Evolutionary conservation across 2,888 invertebrate genomes (phyloP), one percentile per base, ranked within the genome.

Genomic region (Amphipoea oculea): DNA sequence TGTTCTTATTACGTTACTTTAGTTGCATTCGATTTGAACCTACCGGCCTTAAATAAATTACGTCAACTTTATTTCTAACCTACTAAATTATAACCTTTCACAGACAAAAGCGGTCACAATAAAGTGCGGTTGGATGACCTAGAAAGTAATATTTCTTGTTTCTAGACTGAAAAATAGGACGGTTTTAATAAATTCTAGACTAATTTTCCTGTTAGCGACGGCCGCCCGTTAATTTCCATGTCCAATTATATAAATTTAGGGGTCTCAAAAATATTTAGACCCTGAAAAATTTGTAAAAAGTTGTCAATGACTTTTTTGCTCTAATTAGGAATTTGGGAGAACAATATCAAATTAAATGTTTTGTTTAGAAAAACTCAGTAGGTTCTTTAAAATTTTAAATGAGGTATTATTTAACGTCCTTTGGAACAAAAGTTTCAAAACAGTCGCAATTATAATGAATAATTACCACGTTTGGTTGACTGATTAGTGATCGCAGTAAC

Each of bases 151-250:
- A 73, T 66, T 78, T 79, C 73, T 84, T 54, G 60, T 76, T 84
- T 57, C 73, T n/a, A 85, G 48, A 63, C 74, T 54, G 29, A 74
- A 79, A 85, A 69, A 42, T 82, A 63, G 79, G 57, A 57, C 57
- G 20, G 12, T 83, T 79, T 85, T 57, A 79, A 85, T 85, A 77
- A 76, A 79, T 79, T 86, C 76, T 74, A 76, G 78, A 23, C 66
- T 74, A 69, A 76, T 76, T 76, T 51, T 23, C 57, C 86, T 78
- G 74, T 75, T 65, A 66, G 74, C 48, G 66, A 76, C 78, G 72
- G 78, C 63, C 51, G 71, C 29, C 66, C 84, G 74, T 81, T 81
- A 76, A 81, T 78, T 86, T 78, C 12, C 40, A 81, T 70, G 73
- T 23, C 71, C 76, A 85, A 85, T 85, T 82, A 79, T 62, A 85